Evolutionary conservation across 2,888 invertebrate species (phyloP).

Genomic region (Polia nebulosa): DNA sequence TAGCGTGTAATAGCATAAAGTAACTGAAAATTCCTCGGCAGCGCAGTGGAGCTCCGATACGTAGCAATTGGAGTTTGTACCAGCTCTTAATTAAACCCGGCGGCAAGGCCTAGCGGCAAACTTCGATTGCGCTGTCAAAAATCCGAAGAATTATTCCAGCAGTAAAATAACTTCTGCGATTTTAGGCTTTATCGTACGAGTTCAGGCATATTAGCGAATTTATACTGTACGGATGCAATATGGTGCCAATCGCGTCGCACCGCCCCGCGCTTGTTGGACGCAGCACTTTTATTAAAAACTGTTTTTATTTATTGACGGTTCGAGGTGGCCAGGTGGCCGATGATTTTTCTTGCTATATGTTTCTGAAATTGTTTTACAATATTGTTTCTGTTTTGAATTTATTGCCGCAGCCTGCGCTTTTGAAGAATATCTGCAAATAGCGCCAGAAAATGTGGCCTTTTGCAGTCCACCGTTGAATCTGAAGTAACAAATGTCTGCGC

Average conservation of each 20-base stretch:
- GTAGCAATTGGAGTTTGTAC: constrained; percentile 81
- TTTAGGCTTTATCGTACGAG: constrained; percentile 89
- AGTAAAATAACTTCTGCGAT: constrained; percentile 89
- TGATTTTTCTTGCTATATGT: constrained; percentile 76
- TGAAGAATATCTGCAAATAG: constrained; percentile 49
- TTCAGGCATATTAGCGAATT: constrained; percentile 90
- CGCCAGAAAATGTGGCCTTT: background rate
- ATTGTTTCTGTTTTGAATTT: constrained; percentile 60
- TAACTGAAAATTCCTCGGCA: constrained; percentile 70
- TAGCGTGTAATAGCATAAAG: constrained; percentile 75
- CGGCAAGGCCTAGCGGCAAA: constrained; percentile 87
- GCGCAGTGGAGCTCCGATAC: constrained; percentile 77
- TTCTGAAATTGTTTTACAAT: constrained; percentile 61
- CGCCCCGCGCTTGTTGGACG: constrained; percentile 76
- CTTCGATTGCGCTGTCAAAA: constrained; percentile 91
- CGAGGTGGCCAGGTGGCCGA: constrained; percentile 77
- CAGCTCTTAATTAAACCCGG: constrained; percentile 88
- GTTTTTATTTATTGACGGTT: constrained; percentile 87
- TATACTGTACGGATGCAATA: constrained; percentile 88
- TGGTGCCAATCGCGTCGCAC: constrained; percentile 78
- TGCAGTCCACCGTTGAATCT: background rate
- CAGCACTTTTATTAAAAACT: constrained; percentile 88
- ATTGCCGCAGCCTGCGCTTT: constrained; percentile 40
- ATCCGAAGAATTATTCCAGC: constrained; percentile 90
- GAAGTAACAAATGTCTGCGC: background rate